Percentiles rank a stretch among this genome's conserved stretches.
phyloP scores from a whole-genome alignment of 2,797 vertebrate species.

The Schizopygopsis pylzovi region DNA sequence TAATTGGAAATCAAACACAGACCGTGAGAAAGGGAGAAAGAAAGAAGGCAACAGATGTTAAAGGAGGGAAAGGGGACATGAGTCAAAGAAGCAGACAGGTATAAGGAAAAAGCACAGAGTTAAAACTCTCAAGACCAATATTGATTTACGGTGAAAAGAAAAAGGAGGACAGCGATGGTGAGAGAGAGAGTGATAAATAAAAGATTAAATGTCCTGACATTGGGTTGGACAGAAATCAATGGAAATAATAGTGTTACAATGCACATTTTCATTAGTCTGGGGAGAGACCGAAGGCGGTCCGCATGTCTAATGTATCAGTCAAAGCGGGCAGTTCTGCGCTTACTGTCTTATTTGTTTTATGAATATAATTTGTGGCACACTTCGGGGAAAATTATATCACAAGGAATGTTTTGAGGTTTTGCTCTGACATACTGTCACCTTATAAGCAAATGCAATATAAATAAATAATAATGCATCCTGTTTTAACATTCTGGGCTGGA shows the following conservation, averaged over 20 bases:
- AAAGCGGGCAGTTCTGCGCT: slow-evolving; percentile 23
- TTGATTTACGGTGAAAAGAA: slow-evolving; percentile 55
- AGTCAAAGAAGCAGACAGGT: slow-evolving; percentile 48
- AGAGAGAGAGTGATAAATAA: slow-evolving; percentile 58
- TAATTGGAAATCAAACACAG: slow-evolving; percentile 61
- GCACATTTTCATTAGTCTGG: slow-evolving; percentile 56
- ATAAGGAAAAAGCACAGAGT: slow-evolving; percentile 17
- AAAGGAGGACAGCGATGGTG: slow-evolving; percentile 54
- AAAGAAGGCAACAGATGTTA: slow-evolving; percentile 15
- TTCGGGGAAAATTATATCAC: slow-evolving; percentile 20
- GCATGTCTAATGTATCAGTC: slow-evolving; percentile 34
- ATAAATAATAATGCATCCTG: slow-evolving; percentile 29
- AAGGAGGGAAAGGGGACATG: slow-evolving; percentile 11
- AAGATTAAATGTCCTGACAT: slow-evolving; percentile 62
- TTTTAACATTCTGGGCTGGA: slow-evolving; percentile 9
- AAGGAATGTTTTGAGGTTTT: background rate
- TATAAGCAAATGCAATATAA: slow-evolving; percentile 18
- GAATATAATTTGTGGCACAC: slow-evolving; percentile 41
- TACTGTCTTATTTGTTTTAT: slow-evolving; percentile 28
- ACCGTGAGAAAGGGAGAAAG: slow-evolving; percentile 25
- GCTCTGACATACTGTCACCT: slow-evolving; percentile 4
- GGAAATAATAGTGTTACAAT: slow-evolving; percentile 63
- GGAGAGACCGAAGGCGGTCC: slow-evolving; percentile 7
- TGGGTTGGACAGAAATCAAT: slow-evolving; percentile 58
- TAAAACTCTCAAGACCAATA: slow-evolving; percentile 57